Evolutionary conservation across 92 coral and sea anemone genomes (phyloP).

Genomic region (Porites cylindrica): DNA sequence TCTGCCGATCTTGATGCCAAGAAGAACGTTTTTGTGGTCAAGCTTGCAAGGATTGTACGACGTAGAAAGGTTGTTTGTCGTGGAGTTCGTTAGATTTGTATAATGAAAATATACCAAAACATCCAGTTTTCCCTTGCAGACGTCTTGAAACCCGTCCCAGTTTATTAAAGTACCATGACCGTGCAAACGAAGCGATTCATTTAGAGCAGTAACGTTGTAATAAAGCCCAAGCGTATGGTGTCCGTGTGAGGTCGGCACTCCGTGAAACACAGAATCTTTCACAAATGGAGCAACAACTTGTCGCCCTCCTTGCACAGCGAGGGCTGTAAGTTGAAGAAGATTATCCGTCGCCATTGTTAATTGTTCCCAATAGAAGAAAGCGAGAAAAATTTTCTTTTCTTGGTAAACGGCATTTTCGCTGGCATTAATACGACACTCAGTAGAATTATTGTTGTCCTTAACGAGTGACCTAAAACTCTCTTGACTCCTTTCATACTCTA

Average conservation of each 20-base stretch:
- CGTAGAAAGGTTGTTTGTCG: slow-evolving; percentile 63
- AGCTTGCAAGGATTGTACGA: slow-evolving; percentile 57
- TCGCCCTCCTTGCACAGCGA: slow-evolving; percentile 80
- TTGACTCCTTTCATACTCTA: too few species aligned
- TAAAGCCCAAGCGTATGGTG: slow-evolving; percentile 76
- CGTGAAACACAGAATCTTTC: slow-evolving; percentile 64
- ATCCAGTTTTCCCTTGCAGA: slow-evolving; percentile 77
- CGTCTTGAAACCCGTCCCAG: slow-evolving; percentile 78
- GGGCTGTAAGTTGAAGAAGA: slow-evolving; percentile 82
- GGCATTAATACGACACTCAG: too few species aligned
- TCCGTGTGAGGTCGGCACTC: slow-evolving; percentile 27
- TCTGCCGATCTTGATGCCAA: not conserved
- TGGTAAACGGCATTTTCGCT: not conserved
- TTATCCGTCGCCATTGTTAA: slow-evolving; percentile 87
- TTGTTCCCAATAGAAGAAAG: slow-evolving; percentile 92
- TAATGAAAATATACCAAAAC: slow-evolving; percentile 81
- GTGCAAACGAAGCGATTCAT: slow-evolving; percentile 58
- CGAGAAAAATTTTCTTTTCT: slow-evolving; percentile 76
- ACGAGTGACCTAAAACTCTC: too few species aligned
- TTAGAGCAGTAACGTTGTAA: slow-evolving; percentile 65
- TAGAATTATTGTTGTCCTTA: too few species aligned
- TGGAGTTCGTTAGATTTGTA: slow-evolving; percentile 41
- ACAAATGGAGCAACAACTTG: slow-evolving; percentile 92
- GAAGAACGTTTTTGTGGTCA: not conserved
- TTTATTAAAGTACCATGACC: slow-evolving; percentile 79